Base-by-base conservation (phyloP, 2,888 invertebrate genomes). In the Agonopterix arenella region DNA sequence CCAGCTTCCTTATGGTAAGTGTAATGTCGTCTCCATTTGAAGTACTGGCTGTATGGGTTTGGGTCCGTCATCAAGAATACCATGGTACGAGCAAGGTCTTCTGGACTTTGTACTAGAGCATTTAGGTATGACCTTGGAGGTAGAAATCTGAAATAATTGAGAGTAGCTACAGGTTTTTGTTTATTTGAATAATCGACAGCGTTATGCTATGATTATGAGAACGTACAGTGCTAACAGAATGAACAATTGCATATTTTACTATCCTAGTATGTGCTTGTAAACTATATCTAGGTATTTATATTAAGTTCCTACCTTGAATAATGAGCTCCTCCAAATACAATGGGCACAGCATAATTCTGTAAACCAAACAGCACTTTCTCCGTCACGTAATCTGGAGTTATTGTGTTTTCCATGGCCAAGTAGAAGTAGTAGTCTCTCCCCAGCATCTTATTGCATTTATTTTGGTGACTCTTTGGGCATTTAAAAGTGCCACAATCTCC, bases 321-420 rank as follows among this genome's bases (percentile, higher is more conserved):
- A 74, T 94, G 89, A 49, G 91, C 91, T 11, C 92, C 92, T 2
- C 94, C 93, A 76, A 91, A 92, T 2, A 93, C 93, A 36, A 94
- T 90, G 0, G 94, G 94, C 8, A 94, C 81, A 8, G 92, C 81
- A 64, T 92, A 80, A 70, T 92, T 90, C 60, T 92, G 88, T 52
- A 90, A 58, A 11, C 90, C 83, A 44, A 88, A 89, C 66, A 92
- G 91, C 58, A 94, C 79, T 69, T 95, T 95, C 67, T 88, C 88
- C 0, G 88, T 84, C 2, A 86, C 80, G 45, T 86, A 88, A 58
- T 88, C 88, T 46, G 81, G 82, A 61, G 93, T 93, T 59, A 93
- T 91, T 1, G 93, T 93, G 72, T 95, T 95, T 76, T 95, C 95
- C 63, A 95, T 92, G 0, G 91, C 81, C 55, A 95, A 73, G 66